Evolutionary conservation across 64 coral and sea anemone genomes (phyloP).

Genomic region (Dendronephthya gigantea): DNA sequence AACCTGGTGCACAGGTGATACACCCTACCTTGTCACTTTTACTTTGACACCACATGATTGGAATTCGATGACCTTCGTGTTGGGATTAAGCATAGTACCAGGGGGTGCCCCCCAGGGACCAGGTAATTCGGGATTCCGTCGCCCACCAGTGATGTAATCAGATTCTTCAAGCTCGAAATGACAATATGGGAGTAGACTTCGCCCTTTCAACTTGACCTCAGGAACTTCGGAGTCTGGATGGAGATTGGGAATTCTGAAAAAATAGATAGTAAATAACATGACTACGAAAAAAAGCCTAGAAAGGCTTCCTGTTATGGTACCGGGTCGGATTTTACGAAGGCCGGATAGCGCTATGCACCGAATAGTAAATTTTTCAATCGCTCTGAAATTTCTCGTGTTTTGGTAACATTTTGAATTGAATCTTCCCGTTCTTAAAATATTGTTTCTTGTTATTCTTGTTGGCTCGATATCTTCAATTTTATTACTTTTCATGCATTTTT

Average conservation of each 20-base stretch:
- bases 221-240: slow-evolving; percentile 40
- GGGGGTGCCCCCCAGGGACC: slow-evolving; percentile 85
- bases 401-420: too few species aligned
- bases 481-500: too few species aligned
- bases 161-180: slow-evolving; percentile 96
- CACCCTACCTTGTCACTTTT: slow-evolving; percentile 65
- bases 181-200: slow-evolving; percentile 73
- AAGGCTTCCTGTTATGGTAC: too few species aligned
- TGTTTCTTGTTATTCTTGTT: too few species aligned
- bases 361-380: too few species aligned
- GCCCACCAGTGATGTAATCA: slow-evolving; percentile 75
- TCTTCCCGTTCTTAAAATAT: too few species aligned
- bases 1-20: not conserved
- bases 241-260: slow-evolving; percentile 55
- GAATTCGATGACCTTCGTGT: slow-evolving; percentile 87
- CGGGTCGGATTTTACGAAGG: too few species aligned
- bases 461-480: too few species aligned
- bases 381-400: too few species aligned
- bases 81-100: slow-evolving; percentile 76
- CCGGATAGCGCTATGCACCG: too few species aligned
- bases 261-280: not conserved
- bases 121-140: slow-evolving; percentile 75
- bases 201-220: slow-evolving; percentile 41
- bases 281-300: too few species aligned
- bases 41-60: slow-evolving; percentile 96